These are phyloP conservation scores for Berghia stephanieae DNA, from an alignment of 1,140 invertebrate species.

Conservation along the genomic window DNA sequence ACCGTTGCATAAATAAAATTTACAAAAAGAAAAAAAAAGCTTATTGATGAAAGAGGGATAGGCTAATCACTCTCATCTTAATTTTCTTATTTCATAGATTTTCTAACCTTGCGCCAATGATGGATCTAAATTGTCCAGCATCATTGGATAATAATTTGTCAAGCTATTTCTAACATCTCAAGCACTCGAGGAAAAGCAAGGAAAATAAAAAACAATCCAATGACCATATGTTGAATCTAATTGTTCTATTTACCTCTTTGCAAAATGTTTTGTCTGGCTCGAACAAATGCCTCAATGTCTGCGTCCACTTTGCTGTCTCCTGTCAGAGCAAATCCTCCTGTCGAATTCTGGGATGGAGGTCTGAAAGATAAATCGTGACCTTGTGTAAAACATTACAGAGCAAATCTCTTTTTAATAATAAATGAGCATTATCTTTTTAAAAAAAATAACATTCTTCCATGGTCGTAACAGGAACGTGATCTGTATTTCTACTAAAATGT, in stretches of 20 bases:
- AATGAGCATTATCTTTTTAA: no score
- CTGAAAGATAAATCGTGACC: background rate
- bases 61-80: background rate
- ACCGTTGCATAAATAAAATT: no score
- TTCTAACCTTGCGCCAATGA: background rate
- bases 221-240: background rate
- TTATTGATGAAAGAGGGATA: no score
- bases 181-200: background rate
- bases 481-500: no score
- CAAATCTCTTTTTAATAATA: background rate
- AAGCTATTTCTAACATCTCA: background rate
- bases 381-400: background rate
- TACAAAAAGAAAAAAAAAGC: no score
- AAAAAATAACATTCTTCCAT: background rate
- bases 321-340: constrained; percentile 56
- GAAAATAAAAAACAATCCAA: background rate
- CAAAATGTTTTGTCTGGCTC: constrained; percentile 61
- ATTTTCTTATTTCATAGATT: background rate
- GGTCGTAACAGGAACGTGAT: no score
- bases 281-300: constrained; percentile 66
- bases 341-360: background rate
- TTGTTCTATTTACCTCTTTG: constrained; percentile 50
- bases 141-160: background rate
- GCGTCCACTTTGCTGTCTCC: constrained; percentile 66
- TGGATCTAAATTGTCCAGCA: no score